Evolutionary conservation across 2,113 vertebrate species (phyloP), one percentile per base, ranked within the genome.

Genomic region (Heliornis fulica): DNA sequence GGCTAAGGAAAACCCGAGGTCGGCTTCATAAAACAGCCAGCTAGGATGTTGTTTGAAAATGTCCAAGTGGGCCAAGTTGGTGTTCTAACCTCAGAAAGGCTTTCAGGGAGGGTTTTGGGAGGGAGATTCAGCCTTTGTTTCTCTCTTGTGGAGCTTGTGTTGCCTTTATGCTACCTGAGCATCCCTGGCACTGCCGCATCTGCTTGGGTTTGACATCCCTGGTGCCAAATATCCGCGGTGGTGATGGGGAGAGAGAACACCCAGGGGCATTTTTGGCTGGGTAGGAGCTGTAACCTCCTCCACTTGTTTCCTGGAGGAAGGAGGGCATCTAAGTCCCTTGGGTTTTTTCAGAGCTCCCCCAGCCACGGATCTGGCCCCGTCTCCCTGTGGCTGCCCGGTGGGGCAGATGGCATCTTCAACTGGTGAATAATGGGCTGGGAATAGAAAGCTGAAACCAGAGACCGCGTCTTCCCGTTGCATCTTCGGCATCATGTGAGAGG

Each of bases 381-480:
- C 65, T 74, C 90, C 69, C 74, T 3, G 3, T 0, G 46, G 84
- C 69, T 53, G 86, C 94, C 17, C 46, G 2, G 75, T 2, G 5
- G 89, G 91, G 83, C 97, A 96, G 93, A 90, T 93, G 97, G 97
- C 96, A 60, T 96, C 92, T 91, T 46, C 94, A 13, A 64, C 94
- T 85, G 96, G 78, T 95, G 96, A 90, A 93, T 96, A 90, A 90
- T 13, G 91, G 93, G 91, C 82, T 87, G 26, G 87, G 87, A 97
- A 95, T 95, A 97, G 97, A 93, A 96, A 87, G 45, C 77, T 95
- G 95, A 93, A 96, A 95, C 88, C 82, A 69, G 93, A 95, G 90
- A 28, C 80, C 0, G 11, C 8, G 7, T 88, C 97, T 94, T 94
- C 87, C 93, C 71, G 2, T 91, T 74, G 95, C 94, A 83, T 87